Base-by-base conservation (phyloP, 30 jellyfish, hydroid and myxozoan genomes). In the Chironex yamaguchii region DNA sequence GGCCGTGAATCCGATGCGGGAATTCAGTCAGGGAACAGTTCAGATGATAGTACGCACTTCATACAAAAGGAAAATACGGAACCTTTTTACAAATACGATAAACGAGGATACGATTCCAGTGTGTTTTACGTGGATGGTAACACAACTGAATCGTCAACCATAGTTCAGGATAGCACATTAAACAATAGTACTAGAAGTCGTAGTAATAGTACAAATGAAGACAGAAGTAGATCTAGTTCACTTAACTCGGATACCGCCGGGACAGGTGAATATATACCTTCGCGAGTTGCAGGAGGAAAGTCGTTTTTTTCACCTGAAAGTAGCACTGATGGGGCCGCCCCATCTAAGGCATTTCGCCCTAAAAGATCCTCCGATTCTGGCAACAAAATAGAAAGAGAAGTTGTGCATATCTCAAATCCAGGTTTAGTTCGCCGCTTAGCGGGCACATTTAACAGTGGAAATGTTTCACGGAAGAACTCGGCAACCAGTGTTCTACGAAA, bases 401-500 rank as follows among this genome's bases (percentile, higher is more conserved):
- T 78, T 24, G 36, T 74, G 29, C 94, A 90, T 28, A 91, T 94
- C 12, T 77, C 97, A 14, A 58, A 73, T 17, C 94, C 92, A 13
- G 96, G 96, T 1, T 77, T 78, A 23, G 89, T 52, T 9, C 92
- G 91, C 62, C 82, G 93, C 21, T 75, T 79, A 23, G 91, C 85
- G 29, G 88, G 72, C 4, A 20, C 62, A 14, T 81, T 77, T 75
- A 84, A 69, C 36, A n/a, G 62, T 0, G 79, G 68, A 25, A 82
- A 74, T 3, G 30, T 11, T 25, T 65, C 70, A 11, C 73, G 97
- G 36, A 93, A 84, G 64, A 71, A 90, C 26, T 92, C 98, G 14
- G 97, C 97, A 0, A 94, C 97, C 0, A 79, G 92, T 29, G 96
- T 84, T 48, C 58, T 94, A 34, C 74, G 98, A 24, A 91, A 86